Evolutionary conservation across 2,797 vertebrate species (phyloP).

Genomic region (Danio kyathit): DNA sequence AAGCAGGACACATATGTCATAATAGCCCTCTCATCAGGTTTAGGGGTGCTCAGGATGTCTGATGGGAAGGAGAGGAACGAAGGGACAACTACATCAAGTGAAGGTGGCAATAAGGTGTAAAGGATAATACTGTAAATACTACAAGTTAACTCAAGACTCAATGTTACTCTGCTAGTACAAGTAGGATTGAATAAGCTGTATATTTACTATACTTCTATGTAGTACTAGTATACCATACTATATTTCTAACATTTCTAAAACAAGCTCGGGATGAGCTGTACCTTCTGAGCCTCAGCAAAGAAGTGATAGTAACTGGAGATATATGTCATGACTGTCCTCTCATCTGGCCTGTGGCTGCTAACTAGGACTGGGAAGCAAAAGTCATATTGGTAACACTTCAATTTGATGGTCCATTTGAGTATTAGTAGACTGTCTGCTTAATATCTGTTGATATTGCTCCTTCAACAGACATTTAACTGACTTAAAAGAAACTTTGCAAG

Average conservation of each 20-base stretch:
- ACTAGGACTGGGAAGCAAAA: constrained; percentile 74
- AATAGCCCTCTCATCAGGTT: constrained; percentile 98
- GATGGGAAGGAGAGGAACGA: constrained; percentile 65
- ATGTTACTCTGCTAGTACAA: not conserved
- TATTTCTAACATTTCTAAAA: not conserved
- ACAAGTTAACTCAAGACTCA: not conserved
- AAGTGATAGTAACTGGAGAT: constrained; percentile 76
- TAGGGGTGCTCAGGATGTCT: constrained; percentile 99
- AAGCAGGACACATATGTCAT: constrained; percentile 99
- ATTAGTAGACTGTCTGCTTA: too few species aligned
- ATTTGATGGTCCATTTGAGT: too few species aligned
- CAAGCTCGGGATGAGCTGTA: constrained; percentile 56
- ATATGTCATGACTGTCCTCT: constrained; percentile 75
- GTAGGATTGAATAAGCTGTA: not conserved
- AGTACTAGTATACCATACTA: too few species aligned
- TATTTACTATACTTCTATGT: too few species aligned
- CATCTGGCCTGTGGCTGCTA: constrained; percentile 72
- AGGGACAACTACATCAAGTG: not conserved
- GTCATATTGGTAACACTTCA: too few species aligned
- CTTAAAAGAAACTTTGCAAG: too few species aligned
- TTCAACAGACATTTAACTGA: too few species aligned
- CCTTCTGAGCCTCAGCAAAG: constrained; percentile 77
- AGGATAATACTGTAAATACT: not conserved
- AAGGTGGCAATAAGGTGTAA: not conserved
- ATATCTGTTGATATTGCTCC: too few species aligned